Evolutionary conservation across 2,113 vertebrate genomes (phyloP).

Genomic region (Heterotilapia buettikoferi): DNA sequence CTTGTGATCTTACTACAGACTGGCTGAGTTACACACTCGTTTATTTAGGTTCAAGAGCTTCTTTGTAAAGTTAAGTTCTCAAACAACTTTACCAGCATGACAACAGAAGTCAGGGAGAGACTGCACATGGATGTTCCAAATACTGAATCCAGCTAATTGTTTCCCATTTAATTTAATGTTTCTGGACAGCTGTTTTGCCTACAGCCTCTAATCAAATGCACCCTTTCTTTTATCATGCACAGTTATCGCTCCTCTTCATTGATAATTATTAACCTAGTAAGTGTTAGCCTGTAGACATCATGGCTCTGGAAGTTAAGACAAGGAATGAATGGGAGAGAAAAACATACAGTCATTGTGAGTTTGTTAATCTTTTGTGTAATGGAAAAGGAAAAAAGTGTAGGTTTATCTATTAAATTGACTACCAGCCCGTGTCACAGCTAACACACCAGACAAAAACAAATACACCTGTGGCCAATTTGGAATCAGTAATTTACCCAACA

Average conservation of each 20-base stretch:
- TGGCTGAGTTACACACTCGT: background rate
- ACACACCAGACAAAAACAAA: background rate
- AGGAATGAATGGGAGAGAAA: background rate
- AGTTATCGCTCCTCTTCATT: background rate
- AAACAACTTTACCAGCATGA: background rate
- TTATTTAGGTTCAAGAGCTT: background rate
- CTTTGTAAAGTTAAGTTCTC: background rate
- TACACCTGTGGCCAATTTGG: background rate
- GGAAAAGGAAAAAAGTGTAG: background rate
- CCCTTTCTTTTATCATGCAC: background rate
- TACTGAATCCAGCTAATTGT: background rate
- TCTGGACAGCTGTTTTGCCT: conserved; percentile 3
- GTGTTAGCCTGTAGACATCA: conserved; percentile 9
- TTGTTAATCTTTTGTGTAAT: background rate
- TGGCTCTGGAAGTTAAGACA: background rate
- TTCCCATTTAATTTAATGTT: conserved; percentile 13
- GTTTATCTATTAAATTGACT: background rate
- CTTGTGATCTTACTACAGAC: background rate
- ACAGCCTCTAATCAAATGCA: conserved; percentile 13
- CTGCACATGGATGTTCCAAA: background rate
- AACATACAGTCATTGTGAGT: background rate
- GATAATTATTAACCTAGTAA: conserved; percentile 26
- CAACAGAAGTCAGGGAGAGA: background rate
- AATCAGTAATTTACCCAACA: background rate
- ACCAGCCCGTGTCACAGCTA: background rate